Evolutionary conservation across 30 jellyfish, hydroid and myxozoan species (phyloP).

Genomic region (Mastigias papua): DNA sequence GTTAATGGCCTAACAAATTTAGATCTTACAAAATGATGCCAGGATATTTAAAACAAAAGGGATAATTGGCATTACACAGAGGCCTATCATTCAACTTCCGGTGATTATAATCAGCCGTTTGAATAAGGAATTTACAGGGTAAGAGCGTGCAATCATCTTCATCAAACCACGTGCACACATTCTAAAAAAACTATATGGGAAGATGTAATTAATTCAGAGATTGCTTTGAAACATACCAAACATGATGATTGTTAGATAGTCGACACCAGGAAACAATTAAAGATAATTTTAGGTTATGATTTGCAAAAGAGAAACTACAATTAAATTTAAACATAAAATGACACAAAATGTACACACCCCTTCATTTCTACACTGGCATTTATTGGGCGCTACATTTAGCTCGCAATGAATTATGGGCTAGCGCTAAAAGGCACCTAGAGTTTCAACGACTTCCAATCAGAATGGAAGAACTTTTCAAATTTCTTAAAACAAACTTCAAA

Average conservation of each 20-base stretch:
- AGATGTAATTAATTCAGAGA: neutral
- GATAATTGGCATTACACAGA: neutral
- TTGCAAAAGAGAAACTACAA: neutral
- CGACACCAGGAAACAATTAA: conserved; percentile 2
- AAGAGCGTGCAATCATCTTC: neutral
- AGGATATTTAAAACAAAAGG: neutral
- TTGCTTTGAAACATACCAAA: neutral
- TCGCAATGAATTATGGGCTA: no score
- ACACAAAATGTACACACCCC: no score
- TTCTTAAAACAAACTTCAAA: no score
- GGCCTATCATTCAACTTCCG: neutral
- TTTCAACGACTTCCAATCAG: no score
- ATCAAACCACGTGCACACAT: neutral
- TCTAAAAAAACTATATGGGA: neutral
- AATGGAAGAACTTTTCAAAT: no score
- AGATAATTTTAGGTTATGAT: neutral
- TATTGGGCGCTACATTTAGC: no score
- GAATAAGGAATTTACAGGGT: neutral
- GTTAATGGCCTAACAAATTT: neutral
- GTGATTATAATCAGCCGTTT: neutral
- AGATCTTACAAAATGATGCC: neutral
- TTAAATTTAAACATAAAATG: neutral
- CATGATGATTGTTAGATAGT: neutral
- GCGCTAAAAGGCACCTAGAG: no score
- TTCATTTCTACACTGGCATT: no score